Conservation (phyloP, 2,113 vertebrate genomes). For the Struthio camelus region DNA sequence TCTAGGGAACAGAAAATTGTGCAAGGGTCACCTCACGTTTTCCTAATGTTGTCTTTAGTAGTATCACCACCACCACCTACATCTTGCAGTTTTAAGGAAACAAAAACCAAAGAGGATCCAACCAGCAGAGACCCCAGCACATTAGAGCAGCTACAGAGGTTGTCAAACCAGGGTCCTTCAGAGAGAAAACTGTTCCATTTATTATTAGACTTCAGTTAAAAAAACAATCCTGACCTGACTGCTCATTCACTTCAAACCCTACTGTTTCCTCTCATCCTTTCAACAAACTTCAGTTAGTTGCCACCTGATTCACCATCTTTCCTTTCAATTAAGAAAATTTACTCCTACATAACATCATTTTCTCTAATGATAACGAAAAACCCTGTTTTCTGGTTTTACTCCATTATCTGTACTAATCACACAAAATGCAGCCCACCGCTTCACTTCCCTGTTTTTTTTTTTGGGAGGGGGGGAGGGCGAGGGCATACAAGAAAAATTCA, state of each 20-base stretch:
- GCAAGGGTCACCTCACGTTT: background rate
- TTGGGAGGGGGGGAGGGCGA: no score
- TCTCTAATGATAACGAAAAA: background rate
- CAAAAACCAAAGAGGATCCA: background rate
- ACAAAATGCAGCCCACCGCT: background rate
- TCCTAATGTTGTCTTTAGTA: background rate
- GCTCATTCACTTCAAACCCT: background rate
- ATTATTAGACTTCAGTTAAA: background rate
- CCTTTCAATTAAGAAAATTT: background rate
- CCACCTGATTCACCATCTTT: background rate
- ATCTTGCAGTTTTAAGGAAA: background rate
- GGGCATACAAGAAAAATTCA: background rate
- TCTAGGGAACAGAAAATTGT: background rate
- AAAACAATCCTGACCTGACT: background rate
- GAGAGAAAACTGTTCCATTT: background rate
- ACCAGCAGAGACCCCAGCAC: background rate
- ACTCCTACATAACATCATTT: background rate
- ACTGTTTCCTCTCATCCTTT: background rate
- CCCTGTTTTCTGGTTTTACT: background rate
- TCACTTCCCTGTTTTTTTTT: background rate
- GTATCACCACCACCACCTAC: background rate
- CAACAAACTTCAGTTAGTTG: background rate
- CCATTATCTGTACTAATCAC: accelerated
- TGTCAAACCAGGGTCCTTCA: background rate
- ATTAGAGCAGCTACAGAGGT: background rate